Evolutionary conservation across 2,888 invertebrate species (phyloP).

Genomic region (Diarsia rubi): DNA sequence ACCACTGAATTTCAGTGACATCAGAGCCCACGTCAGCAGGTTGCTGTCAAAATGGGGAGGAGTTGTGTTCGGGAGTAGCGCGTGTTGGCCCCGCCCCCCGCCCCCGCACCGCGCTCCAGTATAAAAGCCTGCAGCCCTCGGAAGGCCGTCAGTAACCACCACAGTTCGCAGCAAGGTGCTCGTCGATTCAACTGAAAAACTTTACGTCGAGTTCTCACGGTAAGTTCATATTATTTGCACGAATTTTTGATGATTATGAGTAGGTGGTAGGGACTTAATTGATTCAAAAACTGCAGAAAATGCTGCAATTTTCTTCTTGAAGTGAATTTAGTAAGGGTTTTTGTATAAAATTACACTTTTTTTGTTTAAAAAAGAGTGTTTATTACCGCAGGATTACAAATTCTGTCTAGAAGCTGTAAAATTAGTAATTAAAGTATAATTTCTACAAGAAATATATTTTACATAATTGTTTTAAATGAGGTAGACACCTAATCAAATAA

Average conservation of each 20-base stretch:
- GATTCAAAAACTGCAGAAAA: neutral
- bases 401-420: neutral
- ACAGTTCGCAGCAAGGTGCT: slow-evolving; percentile 65
- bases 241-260: neutral
- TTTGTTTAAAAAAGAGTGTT: neutral
- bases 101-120: slow-evolving; percentile 72
- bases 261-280: neutral
- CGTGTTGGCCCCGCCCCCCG: slow-evolving; percentile 79
- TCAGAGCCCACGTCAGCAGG: slow-evolving; percentile 72
- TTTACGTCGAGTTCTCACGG: slow-evolving; percentile 84
- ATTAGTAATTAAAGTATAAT: neutral
- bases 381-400: neutral
- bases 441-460: neutral
- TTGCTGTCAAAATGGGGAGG: slow-evolving; percentile 84
- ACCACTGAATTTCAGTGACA: slow-evolving; percentile 69
- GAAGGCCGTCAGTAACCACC: slow-evolving; percentile 72
- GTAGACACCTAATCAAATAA: neutral
- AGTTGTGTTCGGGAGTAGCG: slow-evolving; percentile 72
- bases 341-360: neutral
- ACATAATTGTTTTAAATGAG: neutral
- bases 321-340: neutral
- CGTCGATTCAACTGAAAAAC: slow-evolving; percentile 75
- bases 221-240: slow-evolving; percentile 74
- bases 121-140: slow-evolving; percentile 80
- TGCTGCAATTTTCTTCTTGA: neutral